Evolutionary conservation across 2,113 vertebrate species (phyloP).

Genomic region (Ranitomeya imitator): DNA sequence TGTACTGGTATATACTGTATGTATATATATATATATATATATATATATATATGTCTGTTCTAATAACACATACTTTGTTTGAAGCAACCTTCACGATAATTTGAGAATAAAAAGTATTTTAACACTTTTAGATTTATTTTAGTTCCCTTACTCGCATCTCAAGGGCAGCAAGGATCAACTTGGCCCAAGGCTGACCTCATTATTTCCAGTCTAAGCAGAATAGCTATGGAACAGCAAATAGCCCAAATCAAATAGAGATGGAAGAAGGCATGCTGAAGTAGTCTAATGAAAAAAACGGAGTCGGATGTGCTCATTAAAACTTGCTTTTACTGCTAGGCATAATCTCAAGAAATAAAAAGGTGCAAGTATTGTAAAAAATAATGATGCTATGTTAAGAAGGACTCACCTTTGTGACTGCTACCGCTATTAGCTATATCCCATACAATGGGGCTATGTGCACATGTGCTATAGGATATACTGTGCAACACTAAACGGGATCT

Average conservation of each 20-base stretch:
- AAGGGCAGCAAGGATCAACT: slow-evolving; percentile 60
- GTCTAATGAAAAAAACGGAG: slow-evolving; percentile 36
- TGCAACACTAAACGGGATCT: background rate
- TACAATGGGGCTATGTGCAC: background rate
- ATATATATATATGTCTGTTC: slow-evolving; percentile 14
- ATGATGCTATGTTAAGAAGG: slow-evolving; percentile 28
- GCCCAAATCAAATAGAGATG: slow-evolving; percentile 55
- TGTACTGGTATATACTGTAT: too few relatives aligned
- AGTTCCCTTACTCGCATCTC: slow-evolving; percentile 47
- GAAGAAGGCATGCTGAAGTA: slow-evolving; percentile 46
- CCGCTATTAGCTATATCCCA: background rate
- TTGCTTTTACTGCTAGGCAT: slow-evolving; percentile 18
- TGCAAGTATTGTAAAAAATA: slow-evolving; percentile 44
- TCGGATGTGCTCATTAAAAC: slow-evolving; percentile 48
- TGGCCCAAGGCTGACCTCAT: slow-evolving; percentile 55
- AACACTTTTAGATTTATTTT: slow-evolving; percentile 34
- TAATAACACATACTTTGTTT: slow-evolving; percentile 51
- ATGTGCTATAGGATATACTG: background rate
- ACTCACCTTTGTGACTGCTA: slow-evolving; percentile 28
- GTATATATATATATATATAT: background rate
- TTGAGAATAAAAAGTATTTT: slow-evolving; percentile 48
- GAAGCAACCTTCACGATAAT: slow-evolving; percentile 55
- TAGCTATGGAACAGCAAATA: slow-evolving; percentile 54
- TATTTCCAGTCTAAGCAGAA: slow-evolving; percentile 58
- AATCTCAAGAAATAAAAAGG: slow-evolving; percentile 35